Percentiles rank a stretch among this genome's conserved stretches.
These are phyloP conservation scores for Dryobates pubescens DNA, from an alignment of 2,797 vertebrate species.

Conservation along the genomic window DNA sequence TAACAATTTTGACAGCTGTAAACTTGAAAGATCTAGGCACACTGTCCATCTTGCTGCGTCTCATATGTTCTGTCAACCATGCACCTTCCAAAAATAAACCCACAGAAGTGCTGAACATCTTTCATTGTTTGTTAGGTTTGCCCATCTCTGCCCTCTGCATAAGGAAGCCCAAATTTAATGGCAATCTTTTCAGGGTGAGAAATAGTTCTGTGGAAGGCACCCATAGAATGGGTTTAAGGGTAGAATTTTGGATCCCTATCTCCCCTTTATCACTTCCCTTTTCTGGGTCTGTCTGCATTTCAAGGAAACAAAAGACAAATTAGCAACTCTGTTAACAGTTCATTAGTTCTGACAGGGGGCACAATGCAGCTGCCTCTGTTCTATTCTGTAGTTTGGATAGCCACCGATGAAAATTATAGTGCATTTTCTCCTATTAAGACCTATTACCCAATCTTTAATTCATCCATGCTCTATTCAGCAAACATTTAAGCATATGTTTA, in stretches of 20 bases:
- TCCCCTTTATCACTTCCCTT: not conserved
- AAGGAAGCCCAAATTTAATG: not conserved
- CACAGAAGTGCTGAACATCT: not conserved
- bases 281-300: not conserved
- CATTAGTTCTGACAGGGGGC: not conserved
- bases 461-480: not conserved
- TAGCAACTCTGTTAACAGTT: not conserved
- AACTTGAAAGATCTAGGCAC: conserved; percentile 45
- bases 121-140: not conserved
- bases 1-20: conserved; percentile 56
- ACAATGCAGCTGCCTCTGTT: not conserved
- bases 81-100: not conserved
- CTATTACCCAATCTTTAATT: not conserved
- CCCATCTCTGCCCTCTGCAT: not conserved
- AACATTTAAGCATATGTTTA: not conserved
- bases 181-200: not conserved
- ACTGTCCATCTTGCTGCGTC: conserved; percentile 30
- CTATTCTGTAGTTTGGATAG: not conserved
- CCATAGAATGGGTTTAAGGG: not conserved
- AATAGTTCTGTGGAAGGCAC: not conserved
- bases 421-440: not conserved
- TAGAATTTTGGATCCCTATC: not conserved
- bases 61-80: conserved; percentile 26
- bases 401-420: not conserved
- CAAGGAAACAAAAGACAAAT: not conserved